A percentile compares a stretch with the other conserved stretches of the same genome.
Conservation (phyloP, 2,113 vertebrate species). For the Noctilio leporinus region DNA sequence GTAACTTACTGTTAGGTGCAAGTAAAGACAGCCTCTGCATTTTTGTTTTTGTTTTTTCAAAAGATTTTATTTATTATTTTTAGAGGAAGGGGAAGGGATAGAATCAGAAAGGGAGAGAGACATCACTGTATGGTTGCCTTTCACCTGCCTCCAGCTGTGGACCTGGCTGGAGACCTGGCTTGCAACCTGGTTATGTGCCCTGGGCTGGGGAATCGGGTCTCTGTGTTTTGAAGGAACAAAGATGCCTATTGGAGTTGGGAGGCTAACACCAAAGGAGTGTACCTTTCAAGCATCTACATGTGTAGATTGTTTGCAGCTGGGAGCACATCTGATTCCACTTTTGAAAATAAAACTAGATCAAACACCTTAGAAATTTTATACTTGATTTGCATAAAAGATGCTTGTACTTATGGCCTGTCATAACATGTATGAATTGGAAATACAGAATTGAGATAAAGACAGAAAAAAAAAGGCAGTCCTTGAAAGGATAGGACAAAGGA, state of each 20-base stretch:
- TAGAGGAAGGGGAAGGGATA: too few species aligned
- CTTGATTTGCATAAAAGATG: constrained; percentile 16
- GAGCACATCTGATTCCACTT: neutral
- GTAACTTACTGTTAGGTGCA: constrained; percentile 16
- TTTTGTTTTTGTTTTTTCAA: too few species aligned
- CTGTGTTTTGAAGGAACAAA: neutral
- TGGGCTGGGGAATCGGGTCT: too few species aligned
- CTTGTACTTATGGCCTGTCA: neutral
- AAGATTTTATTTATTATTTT: too few species aligned
- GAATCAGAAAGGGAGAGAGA: too few species aligned
- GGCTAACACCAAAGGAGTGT: neutral
- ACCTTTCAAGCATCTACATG: neutral
- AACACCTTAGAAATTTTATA: neutral
- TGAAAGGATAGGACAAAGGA: neutral
- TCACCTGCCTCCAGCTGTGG: too few species aligned
- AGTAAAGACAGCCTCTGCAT: too few species aligned
- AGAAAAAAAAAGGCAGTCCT: neutral
- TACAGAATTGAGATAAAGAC: constrained; percentile 12
- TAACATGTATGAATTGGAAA: constrained; percentile 8
- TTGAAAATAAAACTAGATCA: constrained; percentile 11
- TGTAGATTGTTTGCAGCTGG: neutral
- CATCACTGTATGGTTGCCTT: too few species aligned
- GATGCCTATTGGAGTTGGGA: neutral
- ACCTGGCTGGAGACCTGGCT: too few species aligned
- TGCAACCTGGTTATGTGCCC: too few species aligned